phyloP scores from a whole-genome alignment of 1,140 invertebrate species.

The Zaprionus tsacasi region DNA sequence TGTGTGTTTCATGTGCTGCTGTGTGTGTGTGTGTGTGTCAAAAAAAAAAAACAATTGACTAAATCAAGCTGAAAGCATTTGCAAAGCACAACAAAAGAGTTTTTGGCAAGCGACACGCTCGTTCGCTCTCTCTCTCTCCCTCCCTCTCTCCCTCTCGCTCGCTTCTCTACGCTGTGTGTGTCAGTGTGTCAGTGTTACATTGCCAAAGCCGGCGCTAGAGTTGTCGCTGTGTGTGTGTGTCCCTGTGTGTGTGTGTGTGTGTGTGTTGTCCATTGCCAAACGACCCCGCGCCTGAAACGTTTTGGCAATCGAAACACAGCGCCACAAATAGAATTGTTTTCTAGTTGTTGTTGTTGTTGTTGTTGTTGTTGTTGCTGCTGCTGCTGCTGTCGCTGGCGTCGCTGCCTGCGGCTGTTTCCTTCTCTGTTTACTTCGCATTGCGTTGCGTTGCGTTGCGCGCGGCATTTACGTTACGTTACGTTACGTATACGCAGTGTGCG shows the following conservation, averaged over 20 bases:
- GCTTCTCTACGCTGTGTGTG: slow-evolving; percentile 20
- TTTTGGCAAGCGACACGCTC: slow-evolving; percentile 20
- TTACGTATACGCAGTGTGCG: slow-evolving; percentile 47
- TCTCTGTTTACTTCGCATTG: slow-evolving; percentile 38
- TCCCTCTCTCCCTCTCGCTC: neutral
- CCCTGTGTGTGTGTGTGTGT: neutral
- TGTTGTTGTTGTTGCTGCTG: neutral
- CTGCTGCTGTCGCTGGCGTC: neutral
- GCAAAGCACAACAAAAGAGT: slow-evolving; percentile 12
- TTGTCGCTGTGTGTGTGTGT: slow-evolving; percentile 1
- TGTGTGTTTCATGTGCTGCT: too few species aligned
- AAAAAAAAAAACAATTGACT: slow-evolving; percentile 18
- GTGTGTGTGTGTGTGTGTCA: neutral
- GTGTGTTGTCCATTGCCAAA: slow-evolving; percentile 29
- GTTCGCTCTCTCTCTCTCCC: neutral
- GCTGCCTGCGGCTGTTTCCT: slow-evolving; percentile 8
- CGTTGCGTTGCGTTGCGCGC: slow-evolving; percentile 44
- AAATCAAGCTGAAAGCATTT: slow-evolving; percentile 18
- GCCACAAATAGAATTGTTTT: slow-evolving; percentile 48
- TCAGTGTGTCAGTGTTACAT: slow-evolving; percentile 53
- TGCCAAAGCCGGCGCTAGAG: slow-evolving; percentile 48
- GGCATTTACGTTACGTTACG: slow-evolving; percentile 36
- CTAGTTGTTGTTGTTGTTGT: slow-evolving; percentile 24
- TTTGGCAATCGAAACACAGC: slow-evolving; percentile 40
- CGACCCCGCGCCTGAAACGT: slow-evolving; percentile 24